Percentiles rank a stretch among this genome's conserved stretches.
These are phyloP conservation scores for Sebastes aleutianus DNA, from an alignment of 2,797 vertebrate genomes.

Conservation along the genomic window DNA sequence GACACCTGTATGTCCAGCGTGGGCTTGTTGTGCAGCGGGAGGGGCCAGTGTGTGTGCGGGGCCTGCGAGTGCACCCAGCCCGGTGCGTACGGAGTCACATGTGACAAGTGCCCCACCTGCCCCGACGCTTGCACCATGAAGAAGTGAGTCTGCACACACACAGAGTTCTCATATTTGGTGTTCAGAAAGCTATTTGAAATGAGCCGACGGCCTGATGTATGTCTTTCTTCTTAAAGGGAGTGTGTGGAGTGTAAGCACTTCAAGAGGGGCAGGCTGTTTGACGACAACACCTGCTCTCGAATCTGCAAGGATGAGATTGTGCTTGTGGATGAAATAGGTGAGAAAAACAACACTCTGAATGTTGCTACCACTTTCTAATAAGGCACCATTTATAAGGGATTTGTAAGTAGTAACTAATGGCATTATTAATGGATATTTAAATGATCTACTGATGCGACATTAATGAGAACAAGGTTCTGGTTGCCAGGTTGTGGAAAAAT, in stretches of 20 bases:
- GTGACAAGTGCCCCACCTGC: constrained; percentile 98
- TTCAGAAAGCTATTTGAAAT: background rate
- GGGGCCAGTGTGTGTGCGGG: constrained; percentile 92
- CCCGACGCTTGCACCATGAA: constrained; percentile 97
- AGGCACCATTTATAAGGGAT: background rate
- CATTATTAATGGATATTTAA: background rate
- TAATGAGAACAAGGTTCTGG: background rate
- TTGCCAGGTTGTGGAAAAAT: background rate
- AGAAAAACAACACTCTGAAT: constrained; percentile 40
- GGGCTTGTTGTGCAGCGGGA: constrained; percentile 91
- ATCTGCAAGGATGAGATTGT: constrained; percentile 93
- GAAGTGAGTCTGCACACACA: constrained; percentile 83
- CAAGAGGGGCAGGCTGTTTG: constrained; percentile 84
- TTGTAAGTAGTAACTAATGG: background rate
- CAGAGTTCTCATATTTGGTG: background rate
- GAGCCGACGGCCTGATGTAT: background rate
- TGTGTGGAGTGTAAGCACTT: constrained; percentile 98
- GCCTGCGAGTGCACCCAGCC: constrained; percentile 94
- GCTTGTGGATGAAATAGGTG: constrained; percentile 88
- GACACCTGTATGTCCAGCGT: constrained; percentile 95
- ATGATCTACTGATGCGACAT: background rate
- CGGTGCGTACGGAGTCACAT: constrained; percentile 92
- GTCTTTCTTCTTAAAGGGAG: constrained; percentile 78
- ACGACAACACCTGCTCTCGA: constrained; percentile 87
- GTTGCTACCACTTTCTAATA: background rate